Conservation (phyloP, 2,113 vertebrate species). For the Anhinga rufa region DNA sequence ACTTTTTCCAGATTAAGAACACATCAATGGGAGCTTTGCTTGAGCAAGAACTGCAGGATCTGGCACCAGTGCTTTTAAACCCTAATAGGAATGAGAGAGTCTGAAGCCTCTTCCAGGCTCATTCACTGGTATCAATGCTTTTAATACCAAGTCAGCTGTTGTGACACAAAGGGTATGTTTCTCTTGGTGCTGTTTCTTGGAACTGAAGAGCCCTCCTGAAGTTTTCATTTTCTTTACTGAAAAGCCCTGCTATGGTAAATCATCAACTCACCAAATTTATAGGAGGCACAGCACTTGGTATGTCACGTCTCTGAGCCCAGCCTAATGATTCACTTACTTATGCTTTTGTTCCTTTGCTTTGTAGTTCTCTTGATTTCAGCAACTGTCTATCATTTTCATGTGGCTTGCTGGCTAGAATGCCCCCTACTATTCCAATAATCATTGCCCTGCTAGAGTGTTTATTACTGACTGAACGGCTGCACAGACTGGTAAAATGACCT, state of each 20-base stretch:
- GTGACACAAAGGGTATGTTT: conserved; percentile 53
- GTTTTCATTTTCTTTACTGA: conserved; percentile 67
- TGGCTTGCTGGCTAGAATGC: conserved; percentile 38
- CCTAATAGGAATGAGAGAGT: conserved; percentile 31
- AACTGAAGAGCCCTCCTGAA: conserved; percentile 55
- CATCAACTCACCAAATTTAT: conserved; percentile 55
- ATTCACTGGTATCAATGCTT: conserved; percentile 49
- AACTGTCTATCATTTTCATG: conserved; percentile 64
- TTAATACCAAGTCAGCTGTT: conserved; percentile 51
- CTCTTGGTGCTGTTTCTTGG: conserved; percentile 52
- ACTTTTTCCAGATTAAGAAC: conserved; percentile 61
- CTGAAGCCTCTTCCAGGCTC: conserved; percentile 40
- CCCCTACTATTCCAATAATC: conserved; percentile 40
- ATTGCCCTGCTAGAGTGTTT: conserved; percentile 34
- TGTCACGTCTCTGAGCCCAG: conserved; percentile 49
- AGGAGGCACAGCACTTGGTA: conserved; percentile 51
- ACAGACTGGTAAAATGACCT: conserved; percentile 34
- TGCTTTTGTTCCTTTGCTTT: conserved; percentile 54
- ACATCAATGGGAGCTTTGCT: conserved; percentile 47
- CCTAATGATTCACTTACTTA: conserved; percentile 48
- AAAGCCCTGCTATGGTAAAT: conserved; percentile 57
- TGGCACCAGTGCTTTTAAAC: conserved; percentile 36
- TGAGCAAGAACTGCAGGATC: conserved; percentile 37
- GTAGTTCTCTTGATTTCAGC: conserved; percentile 57
- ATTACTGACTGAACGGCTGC: conserved; percentile 27